Percentiles rank a stretch among this genome's conserved stretches.
Conservation (phyloP, 2,113 vertebrate genomes). For the Promerops cafer region DNA sequence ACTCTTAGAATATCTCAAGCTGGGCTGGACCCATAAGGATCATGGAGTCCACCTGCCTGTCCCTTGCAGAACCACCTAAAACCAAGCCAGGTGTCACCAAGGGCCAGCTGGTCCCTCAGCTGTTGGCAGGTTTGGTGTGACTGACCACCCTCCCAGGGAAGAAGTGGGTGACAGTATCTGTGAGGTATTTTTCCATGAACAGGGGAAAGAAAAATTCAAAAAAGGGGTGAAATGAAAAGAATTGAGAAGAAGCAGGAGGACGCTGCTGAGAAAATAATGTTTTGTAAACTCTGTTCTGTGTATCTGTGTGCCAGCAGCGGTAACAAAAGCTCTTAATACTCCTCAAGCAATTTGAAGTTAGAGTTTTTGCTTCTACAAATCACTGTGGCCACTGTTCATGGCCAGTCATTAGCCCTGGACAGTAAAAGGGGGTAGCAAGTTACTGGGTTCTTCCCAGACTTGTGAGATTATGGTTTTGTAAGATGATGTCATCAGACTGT, state of each 20-base stretch:
- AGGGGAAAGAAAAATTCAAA: neutral
- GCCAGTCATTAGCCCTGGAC: rapidly evolving
- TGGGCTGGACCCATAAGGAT: neutral
- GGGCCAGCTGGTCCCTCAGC: neutral
- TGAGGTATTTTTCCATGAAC: neutral
- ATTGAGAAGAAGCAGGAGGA: neutral
- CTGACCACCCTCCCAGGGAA: neutral
- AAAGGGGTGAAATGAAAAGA: neutral
- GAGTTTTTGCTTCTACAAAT: neutral
- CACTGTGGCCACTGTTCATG: neutral
- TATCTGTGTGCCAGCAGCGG: too few relatives aligned
- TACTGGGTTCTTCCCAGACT: neutral
- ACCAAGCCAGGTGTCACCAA: neutral
- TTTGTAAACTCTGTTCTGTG: neutral
- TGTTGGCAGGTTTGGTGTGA: neutral
- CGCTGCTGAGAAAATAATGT: neutral
- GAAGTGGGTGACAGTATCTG: neutral
- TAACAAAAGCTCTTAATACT: neutral
- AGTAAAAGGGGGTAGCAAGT: neutral
- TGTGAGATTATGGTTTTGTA: neutral
- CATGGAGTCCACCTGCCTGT: neutral
- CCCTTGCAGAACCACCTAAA: neutral
- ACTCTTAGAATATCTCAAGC: neutral
- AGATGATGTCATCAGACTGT: neutral
- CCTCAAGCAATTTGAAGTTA: neutral